These are phyloP conservation scores for Cuculus canorus DNA, from an alignment of 2,797 vertebrate genomes.

Conservation along the genomic window DNA sequence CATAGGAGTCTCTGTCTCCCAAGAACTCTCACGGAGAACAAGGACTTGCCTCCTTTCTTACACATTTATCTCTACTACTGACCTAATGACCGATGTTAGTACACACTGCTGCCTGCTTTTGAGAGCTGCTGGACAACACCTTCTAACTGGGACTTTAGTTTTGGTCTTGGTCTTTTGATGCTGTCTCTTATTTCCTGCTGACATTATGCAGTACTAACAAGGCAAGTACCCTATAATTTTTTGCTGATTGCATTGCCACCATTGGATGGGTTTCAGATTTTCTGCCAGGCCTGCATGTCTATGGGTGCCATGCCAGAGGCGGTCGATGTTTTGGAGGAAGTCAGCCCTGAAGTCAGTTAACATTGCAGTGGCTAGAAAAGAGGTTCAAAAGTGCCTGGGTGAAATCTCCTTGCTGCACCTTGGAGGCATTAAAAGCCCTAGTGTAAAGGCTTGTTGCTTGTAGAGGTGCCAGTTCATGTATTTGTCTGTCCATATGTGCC, in stretches of 20 bases:
- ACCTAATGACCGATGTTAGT: neutral
- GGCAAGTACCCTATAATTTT: neutral
- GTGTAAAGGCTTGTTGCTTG: neutral
- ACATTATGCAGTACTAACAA: neutral
- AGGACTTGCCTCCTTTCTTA: neutral
- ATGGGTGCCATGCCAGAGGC: accelerated
- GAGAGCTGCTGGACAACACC: neutral
- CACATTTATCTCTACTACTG: neutral
- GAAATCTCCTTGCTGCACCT: neutral
- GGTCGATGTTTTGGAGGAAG: neutral
- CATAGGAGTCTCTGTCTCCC: neutral
- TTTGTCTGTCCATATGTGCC: neutral
- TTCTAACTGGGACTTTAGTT: neutral
- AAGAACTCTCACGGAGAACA: neutral
- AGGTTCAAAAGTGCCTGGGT: neutral
- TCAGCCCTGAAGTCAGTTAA: neutral
- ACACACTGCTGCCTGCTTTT: neutral
- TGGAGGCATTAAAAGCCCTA: neutral
- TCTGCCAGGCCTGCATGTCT: neutral
- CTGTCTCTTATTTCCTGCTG: neutral
- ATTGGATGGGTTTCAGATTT: neutral
- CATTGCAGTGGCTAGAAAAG: neutral
- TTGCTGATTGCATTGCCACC: neutral
- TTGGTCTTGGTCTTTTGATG: neutral
- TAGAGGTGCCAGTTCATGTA: neutral